Conservation (phyloP, 2,797 vertebrate species). For the Gorsachius magnificus region DNA sequence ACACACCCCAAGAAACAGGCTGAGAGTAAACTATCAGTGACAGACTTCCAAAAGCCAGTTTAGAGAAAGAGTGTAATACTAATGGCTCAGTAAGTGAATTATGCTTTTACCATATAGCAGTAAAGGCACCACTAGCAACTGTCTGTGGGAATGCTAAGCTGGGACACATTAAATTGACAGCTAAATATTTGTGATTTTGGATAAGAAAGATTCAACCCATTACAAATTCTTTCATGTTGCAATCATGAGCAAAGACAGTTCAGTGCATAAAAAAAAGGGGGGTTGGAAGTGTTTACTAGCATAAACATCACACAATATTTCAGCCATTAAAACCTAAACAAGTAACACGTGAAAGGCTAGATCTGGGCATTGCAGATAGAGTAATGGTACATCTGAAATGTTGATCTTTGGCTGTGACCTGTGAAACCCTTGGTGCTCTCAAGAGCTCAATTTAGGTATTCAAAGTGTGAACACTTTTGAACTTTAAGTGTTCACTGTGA, state of each 20-base stretch:
- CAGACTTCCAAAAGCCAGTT: conserved; percentile 23
- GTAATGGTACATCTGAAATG: neutral
- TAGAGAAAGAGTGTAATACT: conserved; percentile 11
- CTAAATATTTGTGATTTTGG: conserved; percentile 63
- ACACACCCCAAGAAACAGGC: neutral
- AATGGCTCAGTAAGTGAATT: conserved; percentile 51
- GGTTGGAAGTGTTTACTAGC: conserved; percentile 6
- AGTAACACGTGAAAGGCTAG: conserved; percentile 25
- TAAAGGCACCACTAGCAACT: conserved; percentile 53
- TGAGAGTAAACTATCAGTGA: neutral
- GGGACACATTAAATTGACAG: conserved; percentile 30
- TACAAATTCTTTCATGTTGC: conserved; percentile 46
- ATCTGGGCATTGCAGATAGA: neutral
- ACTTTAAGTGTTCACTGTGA: neutral
- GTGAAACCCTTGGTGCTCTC: neutral
- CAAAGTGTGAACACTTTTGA: neutral
- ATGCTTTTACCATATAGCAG: conserved; percentile 5
- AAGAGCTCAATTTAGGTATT: neutral
- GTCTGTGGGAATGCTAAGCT: neutral
- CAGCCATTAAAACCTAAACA: neutral
- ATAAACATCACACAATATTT: conserved; percentile 28
- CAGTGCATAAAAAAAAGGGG: neutral
- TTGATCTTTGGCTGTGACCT: neutral
- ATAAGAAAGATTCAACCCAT: conserved; percentile 11
- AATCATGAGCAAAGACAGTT: conserved; percentile 30